These are phyloP conservation scores for Lasioglossum figueresi DNA, from an alignment of 2,888 invertebrate genomes.

Conservation along the genomic window DNA sequence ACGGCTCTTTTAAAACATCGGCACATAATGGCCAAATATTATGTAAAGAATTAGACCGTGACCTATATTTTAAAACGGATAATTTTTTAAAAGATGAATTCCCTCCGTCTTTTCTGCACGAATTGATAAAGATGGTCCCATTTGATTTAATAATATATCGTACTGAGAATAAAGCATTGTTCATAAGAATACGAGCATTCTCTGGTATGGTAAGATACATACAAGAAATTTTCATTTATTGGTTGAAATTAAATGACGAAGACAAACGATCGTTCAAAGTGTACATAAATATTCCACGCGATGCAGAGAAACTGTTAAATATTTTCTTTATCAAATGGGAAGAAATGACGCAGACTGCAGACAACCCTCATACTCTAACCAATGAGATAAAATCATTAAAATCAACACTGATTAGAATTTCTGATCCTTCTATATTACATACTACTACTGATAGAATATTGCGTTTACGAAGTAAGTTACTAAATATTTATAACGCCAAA, in stretches of 20 bases:
- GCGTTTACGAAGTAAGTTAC: neutral
- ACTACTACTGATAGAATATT: neutral
- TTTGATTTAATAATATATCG: constrained; percentile 53
- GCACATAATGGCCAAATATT: constrained; percentile 2
- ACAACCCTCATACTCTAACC: constrained; percentile 20
- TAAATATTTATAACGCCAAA: neutral
- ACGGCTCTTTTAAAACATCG: constrained; percentile 32
- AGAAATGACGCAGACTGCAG: neutral
- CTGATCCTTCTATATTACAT: neutral
- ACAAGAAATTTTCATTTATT: constrained; percentile 28
- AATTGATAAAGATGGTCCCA: constrained; percentile 12
- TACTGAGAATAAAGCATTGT: neutral
- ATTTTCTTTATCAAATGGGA: constrained; percentile 1
- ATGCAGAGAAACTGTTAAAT: neutral
- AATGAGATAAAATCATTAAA: constrained; percentile 16
- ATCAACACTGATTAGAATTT: neutral
- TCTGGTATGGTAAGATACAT: neutral
- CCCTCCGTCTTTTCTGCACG: constrained; percentile 36
- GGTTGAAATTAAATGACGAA: constrained; percentile 39
- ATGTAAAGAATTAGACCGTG: neutral
- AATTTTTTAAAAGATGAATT: constrained; percentile 10
- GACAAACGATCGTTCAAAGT: constrained; percentile 35
- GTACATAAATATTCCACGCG: constrained; percentile 25
- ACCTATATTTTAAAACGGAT: neutral
- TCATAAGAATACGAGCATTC: constrained; percentile 17